Base-by-base conservation (phyloP, 2,113 vertebrate species). In the Cyanoramphus novaezelandiae region DNA sequence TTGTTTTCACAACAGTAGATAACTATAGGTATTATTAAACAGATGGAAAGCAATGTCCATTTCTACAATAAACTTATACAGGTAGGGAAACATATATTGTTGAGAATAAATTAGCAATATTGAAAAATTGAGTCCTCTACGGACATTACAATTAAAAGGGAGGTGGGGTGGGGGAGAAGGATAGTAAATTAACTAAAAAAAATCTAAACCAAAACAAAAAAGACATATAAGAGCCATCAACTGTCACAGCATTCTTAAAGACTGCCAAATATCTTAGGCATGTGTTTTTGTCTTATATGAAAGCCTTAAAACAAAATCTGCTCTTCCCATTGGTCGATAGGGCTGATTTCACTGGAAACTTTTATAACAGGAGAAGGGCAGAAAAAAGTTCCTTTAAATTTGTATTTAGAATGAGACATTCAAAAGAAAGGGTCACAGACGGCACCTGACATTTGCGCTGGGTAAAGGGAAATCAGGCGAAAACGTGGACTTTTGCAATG, bases 331-430 rank as follows among this genome's bases (percentile, higher is more conserved):
- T 82, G 47, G 44, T 47, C 83, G 28, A 74, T 31, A 31, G 17
- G 55, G 4, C 3, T 63, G 23, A 64, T 92, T 88, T 88, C 35
- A 52, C 39, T 83, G 49, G 52, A 89, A 89, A 63, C 19, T 88
- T 91, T 93, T 79, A 68, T 49, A 46, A 43, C 12, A 41, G 49
- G 71, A 77, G 43, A 78, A 35, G 16, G 88, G 20, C 10, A 50
- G 31, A 71, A 82, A 79, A 78, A 35, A 31, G 5, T 1, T 24
- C 17, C 25, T 6, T 95, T 82, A 75, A 82, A 78, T 95, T 87
- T 94, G 28, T 89, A 59, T 91, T 89, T 81, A 37, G 52, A 94
- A 86, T 84, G 41, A 92, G n/a, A 72, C 44, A 78, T 84, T 78
- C 46, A 71, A 89, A 91, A 74, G 83, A 62, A 94, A 95, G 95